Percentiles rank a stretch among this genome's conserved stretches.
These are phyloP conservation scores for Eupeodes corollae DNA, from an alignment of 1,140 invertebrate genomes.

Conservation along the genomic window DNA sequence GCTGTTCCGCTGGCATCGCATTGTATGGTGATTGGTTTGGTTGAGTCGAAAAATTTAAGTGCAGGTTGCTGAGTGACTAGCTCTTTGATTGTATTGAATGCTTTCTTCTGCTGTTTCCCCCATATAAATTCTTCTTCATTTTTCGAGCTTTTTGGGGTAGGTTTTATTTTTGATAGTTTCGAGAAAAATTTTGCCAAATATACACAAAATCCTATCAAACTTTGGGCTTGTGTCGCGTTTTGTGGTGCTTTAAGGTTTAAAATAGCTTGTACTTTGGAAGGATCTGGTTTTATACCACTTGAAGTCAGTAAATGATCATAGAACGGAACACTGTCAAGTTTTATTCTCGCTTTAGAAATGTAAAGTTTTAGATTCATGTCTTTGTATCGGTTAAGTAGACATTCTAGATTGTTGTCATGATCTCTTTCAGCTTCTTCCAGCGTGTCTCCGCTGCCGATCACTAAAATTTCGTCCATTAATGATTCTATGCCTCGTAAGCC, in stretches of 20 bases:
- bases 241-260: conserved; percentile 11
- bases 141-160: conserved; percentile 32
- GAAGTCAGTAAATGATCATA: too few species aligned
- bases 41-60: conserved; percentile 17
- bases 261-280: too few species aligned
- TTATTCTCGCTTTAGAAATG: too few species aligned
- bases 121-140: conserved; percentile 33
- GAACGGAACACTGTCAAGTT: too few species aligned
- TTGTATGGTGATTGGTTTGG: conserved; percentile 8
- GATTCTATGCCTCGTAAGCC: too few species aligned
- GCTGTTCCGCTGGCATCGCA: conserved; percentile 10
- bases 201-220: conserved; percentile 36
- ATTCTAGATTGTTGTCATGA: too few species aligned
- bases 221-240: conserved; percentile 31
- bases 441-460: too few species aligned
- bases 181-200: conserved; percentile 33
- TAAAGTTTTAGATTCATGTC: too few species aligned
- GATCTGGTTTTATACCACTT: too few species aligned
- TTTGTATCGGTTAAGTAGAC: too few species aligned
- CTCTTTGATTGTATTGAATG: conserved; percentile 31
- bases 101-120: conserved; percentile 18
- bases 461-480: too few species aligned
- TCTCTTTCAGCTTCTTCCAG: too few species aligned
- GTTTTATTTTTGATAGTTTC: conserved; percentile 29
- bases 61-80: conserved; percentile 15